These are phyloP conservation scores for Encarsia formosa DNA, from an alignment of 2,888 invertebrate species.

Conservation along the genomic window DNA sequence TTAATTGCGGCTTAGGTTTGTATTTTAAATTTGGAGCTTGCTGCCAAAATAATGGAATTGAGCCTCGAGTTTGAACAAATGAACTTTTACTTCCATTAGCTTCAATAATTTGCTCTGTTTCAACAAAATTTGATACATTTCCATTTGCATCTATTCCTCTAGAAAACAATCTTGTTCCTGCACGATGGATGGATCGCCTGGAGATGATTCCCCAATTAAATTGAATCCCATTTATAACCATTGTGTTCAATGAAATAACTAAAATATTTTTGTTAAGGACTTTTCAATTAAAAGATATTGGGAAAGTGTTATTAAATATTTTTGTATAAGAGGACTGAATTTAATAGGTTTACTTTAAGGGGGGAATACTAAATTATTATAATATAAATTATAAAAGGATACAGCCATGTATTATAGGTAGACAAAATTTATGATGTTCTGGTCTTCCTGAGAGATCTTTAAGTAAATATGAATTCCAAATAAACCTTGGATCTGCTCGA, in stretches of 20 bases:
- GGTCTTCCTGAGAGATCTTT: conserved; percentile 67
- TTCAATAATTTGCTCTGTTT: conserved; percentile 93
- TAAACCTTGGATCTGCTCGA: conserved; percentile 81
- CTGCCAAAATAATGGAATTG: conserved; percentile 91
- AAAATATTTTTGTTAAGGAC: conserved; percentile 25
- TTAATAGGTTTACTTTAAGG: neutral
- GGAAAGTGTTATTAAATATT: too few species aligned
- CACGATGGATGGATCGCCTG: conserved; percentile 78
- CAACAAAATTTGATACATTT: conserved; percentile 95
- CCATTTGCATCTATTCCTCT: conserved; percentile 87
- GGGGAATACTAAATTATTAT: neutral
- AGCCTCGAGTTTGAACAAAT: conserved; percentile 93
- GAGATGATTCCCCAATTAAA: conserved; percentile 88
- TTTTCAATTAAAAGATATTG: conserved; percentile 1
- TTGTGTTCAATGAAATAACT: conserved; percentile 75
- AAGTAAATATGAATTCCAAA: conserved; percentile 88
- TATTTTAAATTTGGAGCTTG: conserved; percentile 90
- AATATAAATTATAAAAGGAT: conserved; percentile 54
- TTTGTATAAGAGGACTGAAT: neutral
- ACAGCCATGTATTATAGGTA: conserved; percentile 92
- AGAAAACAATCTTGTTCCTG: conserved; percentile 85
- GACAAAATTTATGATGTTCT: conserved; percentile 73
- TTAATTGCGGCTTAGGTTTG: conserved; percentile 71
- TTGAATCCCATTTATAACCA: conserved; percentile 74
- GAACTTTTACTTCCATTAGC: conserved; percentile 78